Base-by-base conservation (phyloP, 2,113 vertebrate species). In the Brachionichthys hirsutus region DNA sequence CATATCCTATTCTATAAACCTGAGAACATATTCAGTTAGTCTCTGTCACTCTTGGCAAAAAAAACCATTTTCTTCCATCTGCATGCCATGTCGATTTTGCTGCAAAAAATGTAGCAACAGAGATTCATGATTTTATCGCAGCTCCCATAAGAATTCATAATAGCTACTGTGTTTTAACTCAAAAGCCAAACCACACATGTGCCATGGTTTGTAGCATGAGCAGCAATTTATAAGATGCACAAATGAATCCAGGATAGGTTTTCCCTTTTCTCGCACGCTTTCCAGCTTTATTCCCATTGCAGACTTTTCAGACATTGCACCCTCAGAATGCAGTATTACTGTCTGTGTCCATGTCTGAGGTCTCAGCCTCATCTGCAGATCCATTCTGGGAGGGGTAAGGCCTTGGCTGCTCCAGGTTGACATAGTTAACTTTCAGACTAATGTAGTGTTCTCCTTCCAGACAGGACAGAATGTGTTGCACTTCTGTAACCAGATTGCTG, bases 391-490 rank as follows among this genome's bases (percentile, higher is more conserved):
- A 48, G 0, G 92, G 90, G 62, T 91, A 94, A 0, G 87, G 81
- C 4, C 87, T 83, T 0, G 78, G 75, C 2, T 82, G 85, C 52
- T 94, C 94, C 78, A 99, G 47, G 72, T 93, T 95, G 53, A 98
- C 75, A 0, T 99, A 99, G 60, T 90, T 93, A 22, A 91, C 83
- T 0, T 92, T 87, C 50, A 99, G 88, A 79, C 90, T 94, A 76
- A 99, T 95, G 1, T 98, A 98, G 85, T 93, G 95, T 72, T 98
- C 92, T 0, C 94, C 93, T 12, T 90, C 82, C 78, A 98, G 80
- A 0, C 66, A 57, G 9, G 89, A 84, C 18, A 91, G 82, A 65
- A 98, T 83, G 0, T 4, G 62, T 19, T 92, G 82, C 30, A 98
- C 79, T 34, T 94, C 91, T 0, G 42, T 45, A 12, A 92, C 91